Conservation (phyloP, 2,888 invertebrate genomes). For the Limulus polyphemus region DNA sequence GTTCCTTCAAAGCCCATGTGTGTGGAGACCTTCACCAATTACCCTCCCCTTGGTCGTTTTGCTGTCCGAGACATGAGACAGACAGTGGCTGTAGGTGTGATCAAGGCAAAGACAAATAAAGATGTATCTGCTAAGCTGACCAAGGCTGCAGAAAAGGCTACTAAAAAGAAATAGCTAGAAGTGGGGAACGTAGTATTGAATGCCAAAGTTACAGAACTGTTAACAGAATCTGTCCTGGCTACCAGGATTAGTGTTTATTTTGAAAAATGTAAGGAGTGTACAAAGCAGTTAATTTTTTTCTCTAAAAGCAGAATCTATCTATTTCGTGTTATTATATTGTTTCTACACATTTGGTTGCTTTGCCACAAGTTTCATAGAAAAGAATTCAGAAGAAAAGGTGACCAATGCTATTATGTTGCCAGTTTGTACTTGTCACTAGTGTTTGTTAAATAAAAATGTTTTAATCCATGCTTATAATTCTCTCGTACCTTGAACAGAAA, state of each 20-base stretch:
- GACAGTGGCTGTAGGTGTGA: conserved; percentile 96
- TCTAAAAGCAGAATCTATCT: conserved; percentile 9
- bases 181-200: too few relatives aligned
- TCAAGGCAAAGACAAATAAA: conserved; percentile 57
- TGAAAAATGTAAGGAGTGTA: too few relatives aligned
- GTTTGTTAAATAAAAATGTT: too few relatives aligned
- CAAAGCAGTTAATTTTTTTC: too few relatives aligned
- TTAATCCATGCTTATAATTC: too few relatives aligned
- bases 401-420: too few relatives aligned
- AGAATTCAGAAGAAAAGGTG: conserved; percentile 70
- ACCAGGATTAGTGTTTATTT: too few relatives aligned
- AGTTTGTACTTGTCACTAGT: too few relatives aligned
- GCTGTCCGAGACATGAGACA: conserved; percentile 99
- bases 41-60: conserved; percentile 90
- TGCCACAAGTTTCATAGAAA: conserved; percentile 76
- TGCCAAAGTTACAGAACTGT: too few relatives aligned
- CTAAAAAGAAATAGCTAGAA: conserved; percentile 86
- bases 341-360: conserved; percentile 51
- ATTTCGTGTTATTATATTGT: conserved; percentile 41
- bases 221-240: conserved; percentile 31
- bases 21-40: conserved; percentile 95
- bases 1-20: conserved; percentile 94
- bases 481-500: too few relatives aligned
- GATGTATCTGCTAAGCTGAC: conserved; percentile 78
- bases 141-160: conserved; percentile 97